Evolutionary conservation across 2,888 invertebrate species (phyloP).

Genomic region (Slavum lentiscoides): DNA sequence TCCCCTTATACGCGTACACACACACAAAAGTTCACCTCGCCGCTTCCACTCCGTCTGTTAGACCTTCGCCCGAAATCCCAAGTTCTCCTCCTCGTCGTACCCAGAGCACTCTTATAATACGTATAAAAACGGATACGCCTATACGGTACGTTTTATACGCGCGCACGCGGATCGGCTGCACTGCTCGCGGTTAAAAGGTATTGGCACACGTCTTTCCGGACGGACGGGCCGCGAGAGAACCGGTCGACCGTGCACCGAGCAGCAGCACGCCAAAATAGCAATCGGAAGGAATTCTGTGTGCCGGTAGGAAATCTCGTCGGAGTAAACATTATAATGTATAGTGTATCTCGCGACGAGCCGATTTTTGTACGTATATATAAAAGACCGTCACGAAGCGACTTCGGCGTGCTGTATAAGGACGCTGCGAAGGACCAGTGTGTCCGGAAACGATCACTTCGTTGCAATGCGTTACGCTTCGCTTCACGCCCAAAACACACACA

Average conservation of each 20-base stretch:
- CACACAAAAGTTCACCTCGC: not conserved
- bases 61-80: not conserved
- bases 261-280: constrained; percentile 32
- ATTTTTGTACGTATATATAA: not conserved
- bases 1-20: not conserved
- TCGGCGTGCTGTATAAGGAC: too few species aligned
- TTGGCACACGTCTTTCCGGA: not conserved
- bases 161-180: too few species aligned
- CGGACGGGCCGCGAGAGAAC: not conserved
- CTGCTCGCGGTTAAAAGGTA: constrained; percentile 9
- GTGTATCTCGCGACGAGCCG: not conserved
- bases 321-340: not conserved
- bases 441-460: constrained; percentile 27
- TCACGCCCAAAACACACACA: not conserved
- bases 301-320: not conserved
- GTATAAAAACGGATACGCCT: constrained; percentile 22
- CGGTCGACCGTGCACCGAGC: constrained; percentile 7
- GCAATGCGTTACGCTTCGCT: not conserved
- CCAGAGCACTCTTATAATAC: constrained; percentile 24
- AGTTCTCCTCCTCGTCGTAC: too few species aligned
- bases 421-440: too few species aligned
- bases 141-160: not conserved
- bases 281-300: constrained; percentile 25
- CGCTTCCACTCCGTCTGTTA: too few species aligned
- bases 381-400: not conserved